phyloP scores from a whole-genome alignment of 2,888 invertebrate genomes.

The Xanthia icteritia region DNA sequence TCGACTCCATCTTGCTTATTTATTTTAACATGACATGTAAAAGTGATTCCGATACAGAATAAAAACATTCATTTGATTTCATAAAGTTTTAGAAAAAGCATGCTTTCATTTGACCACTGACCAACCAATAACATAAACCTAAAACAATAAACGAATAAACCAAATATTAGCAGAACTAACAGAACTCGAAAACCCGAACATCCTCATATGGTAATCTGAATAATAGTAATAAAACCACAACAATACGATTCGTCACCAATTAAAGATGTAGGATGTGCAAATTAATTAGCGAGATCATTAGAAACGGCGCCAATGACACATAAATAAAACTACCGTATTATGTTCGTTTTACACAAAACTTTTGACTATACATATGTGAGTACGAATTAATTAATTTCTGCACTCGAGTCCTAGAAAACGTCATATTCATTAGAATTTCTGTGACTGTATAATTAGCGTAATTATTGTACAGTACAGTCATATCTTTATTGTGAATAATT shows the following conservation, averaged over 20 bases:
- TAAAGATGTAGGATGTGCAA: conserved; percentile 73
- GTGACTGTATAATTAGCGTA: conserved; percentile 56
- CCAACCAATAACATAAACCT: not conserved
- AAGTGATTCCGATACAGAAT: not conserved
- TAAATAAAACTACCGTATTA: conserved; percentile 72
- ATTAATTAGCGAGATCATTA: conserved; percentile 82
- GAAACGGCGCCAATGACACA: conserved; percentile 83
- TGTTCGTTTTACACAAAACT: conserved; percentile 77
- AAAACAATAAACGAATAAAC: conserved; percentile 30
- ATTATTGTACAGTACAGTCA: conserved; percentile 48
- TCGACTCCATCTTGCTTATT: too few species aligned
- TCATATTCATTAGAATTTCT: conserved; percentile 50
- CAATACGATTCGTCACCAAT: conserved; percentile 68
- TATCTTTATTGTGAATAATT: conserved; percentile 46
- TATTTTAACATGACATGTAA: too few species aligned
- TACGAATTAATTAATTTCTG: conserved; percentile 73
- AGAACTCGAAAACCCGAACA: conserved; percentile 29
- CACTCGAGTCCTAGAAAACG: conserved; percentile 69
- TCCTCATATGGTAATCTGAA: conserved; percentile 50
- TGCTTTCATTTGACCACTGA: not conserved
- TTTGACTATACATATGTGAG: conserved; percentile 71
- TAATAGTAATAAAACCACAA: conserved; percentile 67
- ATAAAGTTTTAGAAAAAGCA: conserved; percentile 11
- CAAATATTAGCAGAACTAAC: conserved; percentile 26
- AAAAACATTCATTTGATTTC: too few species aligned